phyloP scores from a whole-genome alignment of 2,888 invertebrate species.

The Panorpa germanica region DNA sequence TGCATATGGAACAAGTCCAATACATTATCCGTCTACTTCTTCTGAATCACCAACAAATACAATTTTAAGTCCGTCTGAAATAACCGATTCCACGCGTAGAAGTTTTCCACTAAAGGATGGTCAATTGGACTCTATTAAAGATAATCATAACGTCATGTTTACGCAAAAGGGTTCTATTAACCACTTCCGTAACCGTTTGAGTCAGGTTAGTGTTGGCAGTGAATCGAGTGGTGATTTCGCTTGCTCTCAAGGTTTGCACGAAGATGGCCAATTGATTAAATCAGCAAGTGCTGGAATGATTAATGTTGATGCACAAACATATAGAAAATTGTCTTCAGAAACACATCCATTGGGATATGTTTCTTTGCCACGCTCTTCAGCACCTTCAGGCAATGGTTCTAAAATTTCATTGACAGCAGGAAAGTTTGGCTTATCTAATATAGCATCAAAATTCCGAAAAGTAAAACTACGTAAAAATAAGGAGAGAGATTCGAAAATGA shows the following conservation, averaged over 20 bases:
- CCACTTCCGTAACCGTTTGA: conserved; percentile 25
- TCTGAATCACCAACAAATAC: no score
- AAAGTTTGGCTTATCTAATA: conserved; percentile 30
- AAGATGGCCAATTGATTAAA: conserved; percentile 37
- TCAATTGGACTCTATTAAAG: no score
- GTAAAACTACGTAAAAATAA: conserved; percentile 28
- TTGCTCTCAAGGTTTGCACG: no score
- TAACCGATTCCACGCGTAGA: no score
- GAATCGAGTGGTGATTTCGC: conserved; percentile 31
- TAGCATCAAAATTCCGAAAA: conserved; percentile 38
- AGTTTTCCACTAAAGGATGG: no score
- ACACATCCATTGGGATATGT: conserved; percentile 27
- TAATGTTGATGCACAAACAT: conserved; percentile 39
- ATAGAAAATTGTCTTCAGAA: conserved; percentile 31
- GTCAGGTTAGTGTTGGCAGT: conserved; percentile 43
- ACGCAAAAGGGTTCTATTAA: no score
- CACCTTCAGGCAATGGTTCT: conserved; percentile 18
- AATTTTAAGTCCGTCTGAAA: no score
- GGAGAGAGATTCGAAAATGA: conserved; percentile 23
- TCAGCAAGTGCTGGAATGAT: conserved; percentile 67
- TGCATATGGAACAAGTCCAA: conserved; percentile 10
- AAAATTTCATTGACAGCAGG: conserved; percentile 13
- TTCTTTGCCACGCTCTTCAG: conserved; percentile 27
- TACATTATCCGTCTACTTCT: no score
- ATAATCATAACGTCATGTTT: no score